Evolutionary conservation across 2,888 invertebrate genomes (phyloP).

Genomic region (Malachius bipustulatus): DNA sequence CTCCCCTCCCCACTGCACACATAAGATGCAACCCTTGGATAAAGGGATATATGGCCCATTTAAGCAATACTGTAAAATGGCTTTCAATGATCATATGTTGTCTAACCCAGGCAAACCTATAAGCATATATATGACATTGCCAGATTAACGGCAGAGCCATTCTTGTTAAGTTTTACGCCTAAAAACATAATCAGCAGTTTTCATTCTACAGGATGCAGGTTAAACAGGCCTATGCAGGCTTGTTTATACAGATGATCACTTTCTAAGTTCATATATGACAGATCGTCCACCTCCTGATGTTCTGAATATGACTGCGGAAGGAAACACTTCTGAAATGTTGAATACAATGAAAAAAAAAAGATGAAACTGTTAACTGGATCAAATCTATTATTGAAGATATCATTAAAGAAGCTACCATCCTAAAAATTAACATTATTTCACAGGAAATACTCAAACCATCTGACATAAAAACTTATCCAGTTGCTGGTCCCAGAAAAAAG

Average conservation of each 20-base stretch:
- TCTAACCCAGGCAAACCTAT: constrained; percentile 21
- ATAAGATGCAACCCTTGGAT: constrained; percentile 25
- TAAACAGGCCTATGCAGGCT: no score
- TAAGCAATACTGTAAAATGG: constrained; percentile 23
- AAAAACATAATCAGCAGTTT: constrained; percentile 12
- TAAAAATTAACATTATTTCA: constrained; percentile 3
- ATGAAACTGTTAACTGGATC: no score
- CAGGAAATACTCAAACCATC: constrained; percentile 5
- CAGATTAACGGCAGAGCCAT: constrained; percentile 16
- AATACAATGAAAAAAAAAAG: no score
- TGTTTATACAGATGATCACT: no score
- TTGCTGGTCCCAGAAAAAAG: neutral
- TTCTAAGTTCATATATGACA: no score
- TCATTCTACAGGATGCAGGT: constrained; percentile 3
- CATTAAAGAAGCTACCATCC: constrained; percentile 6
- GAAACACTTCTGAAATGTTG: no score
- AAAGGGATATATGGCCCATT: constrained; percentile 21
- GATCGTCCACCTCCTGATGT: no score
- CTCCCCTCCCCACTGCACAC: constrained; percentile 28
- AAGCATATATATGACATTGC: constrained; percentile 22
- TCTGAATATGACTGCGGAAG: no score
- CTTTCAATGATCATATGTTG: constrained; percentile 21
- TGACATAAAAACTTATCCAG: constrained; percentile 6
- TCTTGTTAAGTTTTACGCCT: constrained; percentile 14
- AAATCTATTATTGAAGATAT: no score